Conservation (phyloP, 2,888 invertebrate species). For the Andrena bicolor region DNA sequence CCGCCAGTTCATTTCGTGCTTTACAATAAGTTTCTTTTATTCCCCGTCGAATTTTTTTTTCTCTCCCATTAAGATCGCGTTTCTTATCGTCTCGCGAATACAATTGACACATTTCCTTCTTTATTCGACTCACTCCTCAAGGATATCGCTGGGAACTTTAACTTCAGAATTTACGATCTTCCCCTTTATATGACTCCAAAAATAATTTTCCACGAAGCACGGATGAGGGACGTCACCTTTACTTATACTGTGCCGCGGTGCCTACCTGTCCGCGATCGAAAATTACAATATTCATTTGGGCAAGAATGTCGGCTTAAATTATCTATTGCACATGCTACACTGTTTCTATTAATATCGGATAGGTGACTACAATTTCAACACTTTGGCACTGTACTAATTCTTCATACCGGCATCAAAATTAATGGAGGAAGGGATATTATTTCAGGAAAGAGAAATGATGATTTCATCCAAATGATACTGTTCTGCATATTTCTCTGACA, state of each 20-base stretch:
- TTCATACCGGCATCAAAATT: conserved; percentile 9
- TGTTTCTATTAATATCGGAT: conserved; percentile 20
- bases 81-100: neutral
- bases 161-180: conserved; percentile 1
- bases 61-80: neutral
- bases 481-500: neutral
- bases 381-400: conserved; percentile 34
- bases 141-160: neutral
- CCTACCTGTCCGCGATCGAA: neutral
- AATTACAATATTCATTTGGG: neutral
- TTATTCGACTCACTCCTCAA: neutral
- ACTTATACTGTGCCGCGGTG: neutral
- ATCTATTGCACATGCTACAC: neutral
- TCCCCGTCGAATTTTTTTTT: neutral
- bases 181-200: neutral
- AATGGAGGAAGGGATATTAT: neutral
- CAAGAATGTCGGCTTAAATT: conserved; percentile 15
- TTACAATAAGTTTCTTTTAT: neutral
- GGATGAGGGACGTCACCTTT: neutral
- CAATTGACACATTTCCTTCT: neutral
- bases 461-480: neutral
- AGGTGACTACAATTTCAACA: conserved; percentile 31
- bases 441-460: neutral
- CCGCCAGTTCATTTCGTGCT: conserved; percentile 11
- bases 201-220: conserved; percentile 13